phyloP scores from a whole-genome alignment of 2,797 vertebrate genomes.

The Poeciliopsis paucimaculata region DNA sequence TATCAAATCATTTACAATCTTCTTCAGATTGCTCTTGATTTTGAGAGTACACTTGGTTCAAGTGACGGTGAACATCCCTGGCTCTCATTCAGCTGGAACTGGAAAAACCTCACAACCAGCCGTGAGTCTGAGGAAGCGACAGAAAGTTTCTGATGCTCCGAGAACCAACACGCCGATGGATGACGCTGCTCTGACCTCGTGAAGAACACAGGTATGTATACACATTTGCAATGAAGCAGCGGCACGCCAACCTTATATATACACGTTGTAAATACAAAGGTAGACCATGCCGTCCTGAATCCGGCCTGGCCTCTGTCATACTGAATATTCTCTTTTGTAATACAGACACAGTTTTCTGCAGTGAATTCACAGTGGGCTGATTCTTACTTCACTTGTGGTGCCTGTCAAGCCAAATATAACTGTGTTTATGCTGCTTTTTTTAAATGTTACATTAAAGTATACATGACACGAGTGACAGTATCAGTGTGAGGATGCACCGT shows the following conservation, averaged over 20 bases:
- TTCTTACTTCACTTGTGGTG: not conserved
- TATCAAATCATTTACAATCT: not conserved
- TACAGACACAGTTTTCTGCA: not conserved
- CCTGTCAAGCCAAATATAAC: not conserved
- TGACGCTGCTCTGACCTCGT: constrained; percentile 19
- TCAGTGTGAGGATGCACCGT: not conserved
- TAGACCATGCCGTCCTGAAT: constrained; percentile 7
- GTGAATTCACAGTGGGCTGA: not conserved
- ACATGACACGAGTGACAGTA: not conserved
- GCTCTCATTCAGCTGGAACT: not conserved
- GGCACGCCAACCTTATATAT: not conserved
- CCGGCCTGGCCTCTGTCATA: constrained; percentile 10
- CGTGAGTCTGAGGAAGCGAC: constrained; percentile 19
- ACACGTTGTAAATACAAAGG: constrained; percentile 7
- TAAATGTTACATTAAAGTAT: no score
- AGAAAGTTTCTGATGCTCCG: constrained; percentile 32
- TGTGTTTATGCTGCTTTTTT: not conserved
- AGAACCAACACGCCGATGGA: constrained; percentile 40
- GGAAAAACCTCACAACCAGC: constrained; percentile 4
- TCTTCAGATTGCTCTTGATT: not conserved
- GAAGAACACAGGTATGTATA: not conserved
- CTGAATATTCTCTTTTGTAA: not conserved
- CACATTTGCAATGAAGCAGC: constrained; percentile 20
- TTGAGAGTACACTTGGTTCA: not conserved
- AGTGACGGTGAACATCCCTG: not conserved